phyloP scores from a whole-genome alignment of 1,140 invertebrate genomes.

The Lordiphosa clarofinis region DNA sequence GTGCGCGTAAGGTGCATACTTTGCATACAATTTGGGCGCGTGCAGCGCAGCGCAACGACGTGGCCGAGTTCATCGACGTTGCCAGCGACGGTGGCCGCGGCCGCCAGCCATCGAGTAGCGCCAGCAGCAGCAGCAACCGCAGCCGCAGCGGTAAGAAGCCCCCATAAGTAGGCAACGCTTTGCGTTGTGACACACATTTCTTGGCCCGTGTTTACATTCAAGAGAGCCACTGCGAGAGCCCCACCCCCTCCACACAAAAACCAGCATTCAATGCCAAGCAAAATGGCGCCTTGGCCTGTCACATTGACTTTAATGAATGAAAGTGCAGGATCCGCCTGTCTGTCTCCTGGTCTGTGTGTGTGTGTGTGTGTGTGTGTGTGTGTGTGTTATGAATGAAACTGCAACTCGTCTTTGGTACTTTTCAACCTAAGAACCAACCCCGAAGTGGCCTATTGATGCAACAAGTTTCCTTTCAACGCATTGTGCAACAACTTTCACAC shows the following conservation, averaged over 20 bases:
- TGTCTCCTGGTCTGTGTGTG: slow-evolving; percentile 1
- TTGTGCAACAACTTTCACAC: slow-evolving; percentile 5
- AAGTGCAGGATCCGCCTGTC: slow-evolving; percentile 31
- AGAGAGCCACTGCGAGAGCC: too few species aligned
- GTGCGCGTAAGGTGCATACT: slow-evolving; percentile 2
- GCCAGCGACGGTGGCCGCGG: slow-evolving; percentile 34
- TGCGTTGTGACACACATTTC: slow-evolving; percentile 8
- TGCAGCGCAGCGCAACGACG: slow-evolving; percentile 32
- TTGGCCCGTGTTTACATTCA: slow-evolving; percentile 9
- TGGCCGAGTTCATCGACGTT: slow-evolving; percentile 44
- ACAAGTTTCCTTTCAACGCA: slow-evolving; percentile 29
- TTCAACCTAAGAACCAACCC: background rate
- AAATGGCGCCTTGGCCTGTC: slow-evolving; percentile 22
- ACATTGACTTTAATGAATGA: slow-evolving; percentile 64
- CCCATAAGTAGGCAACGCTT: too few species aligned
- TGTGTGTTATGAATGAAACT: slow-evolving; percentile 56
- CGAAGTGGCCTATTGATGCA: slow-evolving; percentile 22
- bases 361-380: too few species aligned
- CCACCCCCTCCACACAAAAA: too few species aligned
- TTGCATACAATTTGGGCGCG: background rate
- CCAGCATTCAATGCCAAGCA: background rate
- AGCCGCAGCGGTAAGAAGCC: slow-evolving; percentile 61
- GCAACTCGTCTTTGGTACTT: slow-evolving; percentile 31
- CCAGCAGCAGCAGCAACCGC: slow-evolving; percentile 65
- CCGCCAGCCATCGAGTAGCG: slow-evolving; percentile 50